Percentiles rank a stretch among this genome's conserved stretches.
These are phyloP conservation scores for Hormaphis cornu DNA, from an alignment of 1,140 invertebrate genomes.

Conservation along the genomic window DNA sequence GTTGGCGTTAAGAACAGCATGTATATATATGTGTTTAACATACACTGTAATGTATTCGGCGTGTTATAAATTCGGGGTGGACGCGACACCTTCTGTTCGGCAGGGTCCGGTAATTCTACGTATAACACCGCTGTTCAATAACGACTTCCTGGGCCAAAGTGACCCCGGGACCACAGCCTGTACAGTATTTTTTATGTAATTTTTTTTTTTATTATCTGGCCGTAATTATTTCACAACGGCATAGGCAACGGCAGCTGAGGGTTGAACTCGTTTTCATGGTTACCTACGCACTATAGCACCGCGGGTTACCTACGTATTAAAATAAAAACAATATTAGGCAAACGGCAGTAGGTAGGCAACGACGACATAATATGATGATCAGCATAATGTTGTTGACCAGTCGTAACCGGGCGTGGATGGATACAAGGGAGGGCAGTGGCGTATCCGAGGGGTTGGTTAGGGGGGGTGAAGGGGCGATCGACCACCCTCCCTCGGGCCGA, in stretches of 20 bases:
- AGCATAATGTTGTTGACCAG: too few species aligned
- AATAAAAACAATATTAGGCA: background rate
- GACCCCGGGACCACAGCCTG: constrained; percentile 11
- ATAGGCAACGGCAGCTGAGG: constrained; percentile 29
- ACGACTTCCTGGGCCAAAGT: constrained; percentile 30
- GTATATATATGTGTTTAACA: too few species aligned
- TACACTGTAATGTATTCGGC: too few species aligned
- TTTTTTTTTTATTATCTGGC: too few species aligned
- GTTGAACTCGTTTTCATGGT: constrained; percentile 29
- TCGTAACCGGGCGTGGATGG: too few species aligned
- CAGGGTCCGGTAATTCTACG: background rate
- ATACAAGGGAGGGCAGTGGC: too few species aligned
- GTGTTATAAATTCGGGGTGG: background rate
- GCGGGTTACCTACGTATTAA: background rate
- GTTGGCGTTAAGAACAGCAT: background rate
- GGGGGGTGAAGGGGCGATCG: too few species aligned
- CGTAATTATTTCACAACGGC: constrained; percentile 25
- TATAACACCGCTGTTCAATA: constrained; percentile 1
- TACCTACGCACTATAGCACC: background rate
- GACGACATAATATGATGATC: too few species aligned
- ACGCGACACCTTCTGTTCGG: background rate
- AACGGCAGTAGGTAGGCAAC: too few species aligned
- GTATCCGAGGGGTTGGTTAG: too few species aligned
- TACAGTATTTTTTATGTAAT: too few species aligned
- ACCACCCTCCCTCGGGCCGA: too few species aligned